Evolutionary conservation across 2,888 invertebrate genomes (phyloP).

Genomic region (Dyspetes luteomarginatus): DNA sequence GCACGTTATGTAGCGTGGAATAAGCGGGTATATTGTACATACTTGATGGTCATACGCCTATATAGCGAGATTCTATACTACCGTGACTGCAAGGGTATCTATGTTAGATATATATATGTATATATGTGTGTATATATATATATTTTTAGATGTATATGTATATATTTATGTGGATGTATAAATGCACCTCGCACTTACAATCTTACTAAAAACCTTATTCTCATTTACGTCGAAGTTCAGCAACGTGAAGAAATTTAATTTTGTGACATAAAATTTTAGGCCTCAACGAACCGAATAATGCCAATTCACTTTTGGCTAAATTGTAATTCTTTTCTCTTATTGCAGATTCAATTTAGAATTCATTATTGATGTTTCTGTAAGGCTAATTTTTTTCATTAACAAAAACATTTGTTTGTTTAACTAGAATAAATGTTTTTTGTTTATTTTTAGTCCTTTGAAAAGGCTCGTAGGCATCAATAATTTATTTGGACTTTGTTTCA

Average conservation of each 20-base stretch:
- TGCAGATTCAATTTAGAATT: too few species aligned
- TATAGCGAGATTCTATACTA: slow-evolving; percentile 53
- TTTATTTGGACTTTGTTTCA: too few species aligned
- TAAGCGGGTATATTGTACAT: slow-evolving; percentile 26
- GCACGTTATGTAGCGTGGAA: slow-evolving; percentile 50
- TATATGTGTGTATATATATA: background rate
- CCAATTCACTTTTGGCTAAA: too few species aligned
- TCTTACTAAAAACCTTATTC: slow-evolving; percentile 11
- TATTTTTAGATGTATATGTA: background rate
- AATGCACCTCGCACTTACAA: background rate
- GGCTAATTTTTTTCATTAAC: too few species aligned
- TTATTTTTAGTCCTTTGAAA: too few species aligned
- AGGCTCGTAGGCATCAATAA: too few species aligned
- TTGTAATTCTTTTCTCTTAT: too few species aligned
- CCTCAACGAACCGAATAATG: too few species aligned
- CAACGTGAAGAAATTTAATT: background rate
- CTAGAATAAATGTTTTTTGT: too few species aligned
- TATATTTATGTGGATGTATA: background rate
- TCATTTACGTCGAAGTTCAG: slow-evolving; percentile 1
- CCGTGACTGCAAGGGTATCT: slow-evolving; percentile 49
- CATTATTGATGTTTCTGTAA: too few species aligned
- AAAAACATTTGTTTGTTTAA: too few species aligned
- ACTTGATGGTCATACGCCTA: slow-evolving; percentile 49
- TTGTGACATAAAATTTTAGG: too few species aligned
- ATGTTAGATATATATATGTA: background rate